Conservation (phyloP, 2,888 invertebrate species). For the Drosophila fulvimacula region DNA sequence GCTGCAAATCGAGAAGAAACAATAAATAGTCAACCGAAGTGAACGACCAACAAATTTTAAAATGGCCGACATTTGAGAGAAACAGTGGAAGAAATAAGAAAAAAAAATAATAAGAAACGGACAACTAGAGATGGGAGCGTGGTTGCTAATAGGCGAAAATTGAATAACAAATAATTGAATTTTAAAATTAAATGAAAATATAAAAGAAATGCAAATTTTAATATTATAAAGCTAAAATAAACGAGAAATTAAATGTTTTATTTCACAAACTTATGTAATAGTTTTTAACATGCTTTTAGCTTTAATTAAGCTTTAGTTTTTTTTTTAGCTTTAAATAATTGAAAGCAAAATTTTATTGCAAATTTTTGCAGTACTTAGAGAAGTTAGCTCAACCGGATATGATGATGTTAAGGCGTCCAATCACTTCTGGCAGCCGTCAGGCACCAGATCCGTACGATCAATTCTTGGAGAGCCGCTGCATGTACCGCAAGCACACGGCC, state of each 20-base stretch:
- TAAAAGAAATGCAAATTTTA: no score
- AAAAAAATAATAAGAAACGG: slow-evolving; percentile 7
- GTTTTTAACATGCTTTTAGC: no score
- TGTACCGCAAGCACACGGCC: slow-evolving; percentile 94
- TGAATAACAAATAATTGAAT: neutral
- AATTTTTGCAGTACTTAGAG: neutral
- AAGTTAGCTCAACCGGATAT: neutral
- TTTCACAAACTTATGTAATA: no score
- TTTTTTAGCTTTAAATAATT: neutral
- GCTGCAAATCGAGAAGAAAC: slow-evolving; percentile 11
- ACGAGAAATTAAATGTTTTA: no score
- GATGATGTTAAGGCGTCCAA: slow-evolving; percentile 76
- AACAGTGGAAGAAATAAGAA: slow-evolving; percentile 8
- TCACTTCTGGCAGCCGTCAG: slow-evolving; percentile 84
- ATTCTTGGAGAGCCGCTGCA: slow-evolving; percentile 92
- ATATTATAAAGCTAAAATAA: no score
- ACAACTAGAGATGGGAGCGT: slow-evolving; percentile 36
- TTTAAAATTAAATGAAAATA: no score
- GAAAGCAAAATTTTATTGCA: neutral
- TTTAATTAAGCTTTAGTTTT: no score
- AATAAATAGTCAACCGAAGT: slow-evolving; percentile 40
- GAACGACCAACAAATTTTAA: slow-evolving; percentile 53
- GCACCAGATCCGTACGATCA: slow-evolving; percentile 87
- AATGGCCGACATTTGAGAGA: slow-evolving; percentile 37
- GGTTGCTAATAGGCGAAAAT: neutral